A percentile compares a stretch with the other conserved stretches of the same genome.
Conservation (phyloP, 2,113 vertebrate genomes). For the Cyprinus carpio region DNA sequence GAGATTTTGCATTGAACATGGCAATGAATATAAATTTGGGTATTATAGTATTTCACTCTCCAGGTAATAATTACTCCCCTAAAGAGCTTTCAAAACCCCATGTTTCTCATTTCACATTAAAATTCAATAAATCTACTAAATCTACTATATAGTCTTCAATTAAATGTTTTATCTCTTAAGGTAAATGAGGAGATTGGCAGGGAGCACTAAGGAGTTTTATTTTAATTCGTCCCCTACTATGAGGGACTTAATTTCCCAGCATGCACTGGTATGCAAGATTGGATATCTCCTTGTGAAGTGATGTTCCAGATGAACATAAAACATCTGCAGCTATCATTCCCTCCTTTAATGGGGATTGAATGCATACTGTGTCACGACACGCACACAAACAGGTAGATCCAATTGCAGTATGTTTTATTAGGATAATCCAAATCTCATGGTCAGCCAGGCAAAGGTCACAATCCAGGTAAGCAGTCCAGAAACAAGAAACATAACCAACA, state of each 20-base stretch:
- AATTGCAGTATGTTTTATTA: too few species aligned
- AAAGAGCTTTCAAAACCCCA: conserved; percentile 37
- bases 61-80: conserved; percentile 37
- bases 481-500: too few species aligned
- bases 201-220: conserved; percentile 12
- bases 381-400: too few species aligned
- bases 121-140: conserved; percentile 42
- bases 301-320: not conserved
- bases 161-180: conserved; percentile 46
- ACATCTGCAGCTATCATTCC: not conserved
- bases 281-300: conserved; percentile 28
- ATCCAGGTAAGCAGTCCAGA: too few species aligned
- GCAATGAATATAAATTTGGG: conserved; percentile 24
- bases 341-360: not conserved
- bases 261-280: conserved; percentile 1
- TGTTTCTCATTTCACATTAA: conserved; percentile 43
- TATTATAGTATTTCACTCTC: conserved; percentile 33
- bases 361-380: too few species aligned
- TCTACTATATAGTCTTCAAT: conserved; percentile 41
- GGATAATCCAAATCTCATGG: too few species aligned
- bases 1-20: conserved; percentile 10
- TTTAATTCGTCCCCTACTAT: conserved; percentile 21
- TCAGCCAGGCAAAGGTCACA: too few species aligned
- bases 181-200: conserved; percentile 45
- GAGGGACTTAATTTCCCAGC: conserved; percentile 29